These are phyloP conservation scores for Turritopsis rubra DNA, from an alignment of 30 jellyfish, hydroid and myxozoan genomes.

Conservation along the genomic window DNA sequence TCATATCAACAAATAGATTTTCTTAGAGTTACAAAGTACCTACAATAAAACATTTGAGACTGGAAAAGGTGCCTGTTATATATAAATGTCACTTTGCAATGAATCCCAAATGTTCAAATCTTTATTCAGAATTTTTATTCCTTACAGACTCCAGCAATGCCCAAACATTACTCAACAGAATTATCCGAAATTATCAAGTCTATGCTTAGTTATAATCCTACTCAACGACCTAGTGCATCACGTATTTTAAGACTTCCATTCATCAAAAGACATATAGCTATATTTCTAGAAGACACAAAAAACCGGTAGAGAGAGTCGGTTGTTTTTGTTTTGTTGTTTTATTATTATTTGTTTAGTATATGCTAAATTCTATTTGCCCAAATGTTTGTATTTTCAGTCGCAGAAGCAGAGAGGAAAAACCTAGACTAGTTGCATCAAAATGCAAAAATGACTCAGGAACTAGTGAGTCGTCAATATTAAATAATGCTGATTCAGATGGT, in stretches of 20 bases:
- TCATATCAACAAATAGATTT: too few species aligned
- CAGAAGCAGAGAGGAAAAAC: constrained; percentile 24
- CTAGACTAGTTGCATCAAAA: not conserved
- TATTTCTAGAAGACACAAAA: constrained; percentile 71
- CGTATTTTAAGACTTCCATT: constrained; percentile 74
- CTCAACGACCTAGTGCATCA: constrained; percentile 91
- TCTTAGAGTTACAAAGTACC: too few species aligned
- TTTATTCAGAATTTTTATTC: not conserved
- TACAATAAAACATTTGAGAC: too few species aligned
- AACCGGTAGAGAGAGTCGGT: constrained; percentile 35
- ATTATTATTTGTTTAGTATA: not conserved
- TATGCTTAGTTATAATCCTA: constrained; percentile 70
- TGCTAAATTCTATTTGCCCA: too few species aligned
- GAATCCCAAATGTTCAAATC: too few species aligned
- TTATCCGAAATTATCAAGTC: constrained; percentile 55
- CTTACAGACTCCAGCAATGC: constrained; percentile 85
- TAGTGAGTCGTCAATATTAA: constrained; percentile 4
- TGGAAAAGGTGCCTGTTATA: too few species aligned
- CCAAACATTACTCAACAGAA: constrained; percentile 83
- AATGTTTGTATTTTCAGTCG: not conserved
- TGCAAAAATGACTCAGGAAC: not conserved
- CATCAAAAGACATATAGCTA: constrained; percentile 74
- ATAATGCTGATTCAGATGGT: constrained; percentile 41
- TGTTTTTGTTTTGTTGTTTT: not conserved
- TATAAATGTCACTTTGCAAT: too few species aligned